Percentiles rank a stretch among this genome's conserved stretches.
Evolutionary conservation across 2,113 vertebrate genomes (phyloP).

Genomic region (Diglossa brunneiventris): DNA sequence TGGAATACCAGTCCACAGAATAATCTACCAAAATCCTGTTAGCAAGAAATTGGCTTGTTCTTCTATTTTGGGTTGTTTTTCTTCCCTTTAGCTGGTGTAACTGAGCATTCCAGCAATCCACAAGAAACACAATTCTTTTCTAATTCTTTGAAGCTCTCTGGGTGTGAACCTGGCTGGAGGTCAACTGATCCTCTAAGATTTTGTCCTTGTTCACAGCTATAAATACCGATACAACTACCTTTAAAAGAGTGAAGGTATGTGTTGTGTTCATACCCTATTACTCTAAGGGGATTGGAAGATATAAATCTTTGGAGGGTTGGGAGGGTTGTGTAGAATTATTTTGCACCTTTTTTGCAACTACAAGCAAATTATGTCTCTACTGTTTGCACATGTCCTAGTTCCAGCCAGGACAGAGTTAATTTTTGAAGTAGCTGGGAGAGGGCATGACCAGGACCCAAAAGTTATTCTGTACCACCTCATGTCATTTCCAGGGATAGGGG

Average conservation of each 20-base stretch:
- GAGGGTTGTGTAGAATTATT: not conserved
- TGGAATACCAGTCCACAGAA: not conserved
- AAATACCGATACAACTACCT: not conserved
- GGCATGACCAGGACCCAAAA: not conserved
- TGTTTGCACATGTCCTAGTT: not conserved
- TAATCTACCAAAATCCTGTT: not conserved
- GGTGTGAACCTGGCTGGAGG: not conserved
- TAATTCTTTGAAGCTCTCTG: not conserved
- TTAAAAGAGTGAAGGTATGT: not conserved
- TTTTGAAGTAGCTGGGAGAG: not conserved
- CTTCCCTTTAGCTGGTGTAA: not conserved
- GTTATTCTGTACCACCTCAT: not conserved
- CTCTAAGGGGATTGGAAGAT: not conserved
- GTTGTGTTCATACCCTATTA: not conserved
- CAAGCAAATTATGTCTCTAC: not conserved
- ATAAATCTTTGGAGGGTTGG: not conserved
- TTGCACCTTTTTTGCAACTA: not conserved
- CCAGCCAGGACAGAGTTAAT: not conserved
- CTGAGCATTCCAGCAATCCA: not conserved
- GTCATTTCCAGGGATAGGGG: not conserved
- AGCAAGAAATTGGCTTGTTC: not conserved
- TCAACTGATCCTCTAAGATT: not conserved
- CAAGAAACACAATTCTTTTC: not conserved
- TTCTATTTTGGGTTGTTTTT: not conserved
- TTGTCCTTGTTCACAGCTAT: not conserved